Evolutionary conservation across 2,797 vertebrate species (phyloP).

Genomic region (Molossus molossus): DNA sequence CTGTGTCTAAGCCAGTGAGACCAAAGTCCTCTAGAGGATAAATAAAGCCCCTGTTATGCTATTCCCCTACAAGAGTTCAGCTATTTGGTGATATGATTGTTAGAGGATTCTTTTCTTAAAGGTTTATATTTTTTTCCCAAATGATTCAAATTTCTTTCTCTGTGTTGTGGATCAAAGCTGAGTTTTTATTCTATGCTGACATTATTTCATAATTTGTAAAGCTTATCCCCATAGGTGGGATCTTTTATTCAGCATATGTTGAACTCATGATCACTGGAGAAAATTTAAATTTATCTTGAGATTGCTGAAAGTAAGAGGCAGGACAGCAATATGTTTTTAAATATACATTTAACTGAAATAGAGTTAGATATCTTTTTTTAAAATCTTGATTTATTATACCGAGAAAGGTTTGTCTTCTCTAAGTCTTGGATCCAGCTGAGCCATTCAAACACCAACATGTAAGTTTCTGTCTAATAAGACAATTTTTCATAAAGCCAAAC

Average conservation of each 20-base stretch:
- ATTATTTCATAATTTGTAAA: conserved; percentile 63
- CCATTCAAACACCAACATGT: background rate
- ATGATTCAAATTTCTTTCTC: conserved; percentile 63
- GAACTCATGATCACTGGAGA: conserved; percentile 60
- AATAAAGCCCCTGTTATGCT: conserved; percentile 72
- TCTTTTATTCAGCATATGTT: conserved; percentile 45
- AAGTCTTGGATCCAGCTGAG: background rate
- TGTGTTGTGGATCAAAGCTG: conserved; percentile 74
- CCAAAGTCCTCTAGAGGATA: conserved; percentile 73
- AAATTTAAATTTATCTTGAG: conserved; percentile 70
- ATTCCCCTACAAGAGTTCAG: conserved; percentile 73
- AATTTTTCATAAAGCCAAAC: background rate
- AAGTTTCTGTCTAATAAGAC: conserved; percentile 33
- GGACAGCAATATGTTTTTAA: conserved; percentile 54
- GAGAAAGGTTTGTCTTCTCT: conserved; percentile 5
- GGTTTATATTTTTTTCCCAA: conserved; percentile 49
- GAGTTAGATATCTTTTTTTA: background rate
- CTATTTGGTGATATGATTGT: conserved; percentile 60
- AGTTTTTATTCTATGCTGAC: conserved; percentile 29
- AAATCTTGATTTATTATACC: conserved; percentile 55
- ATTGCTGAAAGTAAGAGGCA: conserved; percentile 48
- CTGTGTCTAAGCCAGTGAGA: conserved; percentile 69
- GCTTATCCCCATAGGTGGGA: conserved; percentile 73
- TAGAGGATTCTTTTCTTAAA: conserved; percentile 46
- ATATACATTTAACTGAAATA: conserved; percentile 51